A percentile compares a stretch with the other conserved stretches of the same genome.
These are phyloP conservation scores for Hydraecia micacea DNA, from an alignment of 2,888 invertebrate species.

Conservation along the genomic window DNA sequence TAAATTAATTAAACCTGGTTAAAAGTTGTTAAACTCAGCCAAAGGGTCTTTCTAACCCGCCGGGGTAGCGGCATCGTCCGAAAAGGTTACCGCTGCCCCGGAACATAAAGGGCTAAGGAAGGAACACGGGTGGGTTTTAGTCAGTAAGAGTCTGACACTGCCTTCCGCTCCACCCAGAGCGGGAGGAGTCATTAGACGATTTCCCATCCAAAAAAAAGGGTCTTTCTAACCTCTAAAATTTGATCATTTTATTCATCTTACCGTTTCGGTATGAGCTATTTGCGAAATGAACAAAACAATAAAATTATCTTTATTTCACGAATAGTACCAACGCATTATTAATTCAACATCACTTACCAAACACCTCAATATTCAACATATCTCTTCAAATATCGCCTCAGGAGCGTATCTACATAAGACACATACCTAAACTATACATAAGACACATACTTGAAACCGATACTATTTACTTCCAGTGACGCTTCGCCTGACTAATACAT, in stretches of 20 bases:
- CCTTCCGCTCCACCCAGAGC: no score
- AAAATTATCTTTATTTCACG: not conserved
- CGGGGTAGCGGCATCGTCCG: no score
- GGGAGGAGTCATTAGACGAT: no score
- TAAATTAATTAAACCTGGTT: not conserved
- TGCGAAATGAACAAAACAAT: not conserved
- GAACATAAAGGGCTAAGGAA: no score
- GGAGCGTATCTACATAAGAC: slow-evolving; percentile 8
- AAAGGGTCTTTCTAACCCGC: not conserved
- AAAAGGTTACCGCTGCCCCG: no score
- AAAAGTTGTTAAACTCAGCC: not conserved
- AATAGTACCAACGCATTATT: slow-evolving; percentile 5
- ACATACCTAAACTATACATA: not conserved
- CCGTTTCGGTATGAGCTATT: no score
- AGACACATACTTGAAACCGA: slow-evolving; percentile 52
- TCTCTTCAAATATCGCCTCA: slow-evolving; percentile 5
- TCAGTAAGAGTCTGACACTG: no score
- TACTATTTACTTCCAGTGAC: slow-evolving; percentile 46
- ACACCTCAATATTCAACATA: slow-evolving; percentile 23
- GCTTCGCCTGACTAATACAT: slow-evolving; percentile 46
- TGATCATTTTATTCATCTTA: no score
- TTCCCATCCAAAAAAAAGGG: no score
- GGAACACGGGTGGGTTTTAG: no score
- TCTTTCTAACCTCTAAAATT: not conserved
- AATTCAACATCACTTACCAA: slow-evolving; percentile 15